These are phyloP conservation scores for Thamnaconus septentrionalis DNA, from an alignment of 2,113 vertebrate genomes.

Conservation along the genomic window DNA sequence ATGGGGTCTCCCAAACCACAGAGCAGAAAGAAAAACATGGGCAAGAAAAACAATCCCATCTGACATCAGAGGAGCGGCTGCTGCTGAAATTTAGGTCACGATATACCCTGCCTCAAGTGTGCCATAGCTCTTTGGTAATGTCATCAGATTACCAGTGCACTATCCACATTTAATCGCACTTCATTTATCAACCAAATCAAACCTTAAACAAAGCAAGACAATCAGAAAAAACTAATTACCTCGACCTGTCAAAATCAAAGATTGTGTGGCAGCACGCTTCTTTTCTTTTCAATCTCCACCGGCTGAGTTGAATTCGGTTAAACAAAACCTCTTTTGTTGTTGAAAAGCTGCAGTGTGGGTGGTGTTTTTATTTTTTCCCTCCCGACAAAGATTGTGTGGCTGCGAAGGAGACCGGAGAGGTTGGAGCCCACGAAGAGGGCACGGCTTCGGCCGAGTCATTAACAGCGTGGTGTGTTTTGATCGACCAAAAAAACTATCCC, in stretches of 20 bases:
- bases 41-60: conserved; percentile 63
- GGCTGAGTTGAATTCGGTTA: conserved; percentile 10
- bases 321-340: conserved; percentile 9
- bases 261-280: conserved; percentile 14
- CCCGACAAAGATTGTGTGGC: conserved; percentile 4
- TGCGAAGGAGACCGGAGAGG: conserved; percentile 38
- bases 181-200: conserved; percentile 8
- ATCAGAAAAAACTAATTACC: conserved; percentile 17
- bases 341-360: conserved; percentile 21
- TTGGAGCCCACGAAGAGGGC: conserved; percentile 70
- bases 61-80: conserved; percentile 63
- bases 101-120: conserved; percentile 33
- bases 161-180: conserved; percentile 16
- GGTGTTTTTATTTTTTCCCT: conserved; percentile 8
- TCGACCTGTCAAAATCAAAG: conserved; percentile 16
- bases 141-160: not conserved
- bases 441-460: conserved; percentile 60
- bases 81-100: conserved; percentile 58
- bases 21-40: conserved; percentile 68
- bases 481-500: conserved; percentile 67
- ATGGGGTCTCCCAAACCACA: conserved; percentile 61
- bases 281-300: conserved; percentile 8
- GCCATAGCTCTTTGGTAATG: conserved; percentile 28
- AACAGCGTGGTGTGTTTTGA: conserved; percentile 68
- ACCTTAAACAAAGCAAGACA: conserved; percentile 8